Conservation (phyloP, 1,140 invertebrate genomes). For the Brachionus asplanchnoidis region DNA sequence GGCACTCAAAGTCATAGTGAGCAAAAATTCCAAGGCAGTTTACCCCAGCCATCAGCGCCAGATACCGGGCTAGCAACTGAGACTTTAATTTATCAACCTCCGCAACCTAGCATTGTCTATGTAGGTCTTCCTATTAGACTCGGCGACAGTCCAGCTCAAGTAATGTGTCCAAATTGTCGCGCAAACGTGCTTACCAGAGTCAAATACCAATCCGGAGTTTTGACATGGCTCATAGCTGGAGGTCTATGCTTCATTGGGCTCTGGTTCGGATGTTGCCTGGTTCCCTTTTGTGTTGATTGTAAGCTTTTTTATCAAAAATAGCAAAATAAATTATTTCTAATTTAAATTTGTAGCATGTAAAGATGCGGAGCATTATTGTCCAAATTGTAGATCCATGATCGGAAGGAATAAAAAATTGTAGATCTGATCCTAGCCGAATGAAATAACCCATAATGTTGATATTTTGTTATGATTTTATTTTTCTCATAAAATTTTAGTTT, state of each 20-base stretch:
- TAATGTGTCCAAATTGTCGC: background rate
- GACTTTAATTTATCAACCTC: background rate
- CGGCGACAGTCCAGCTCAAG: background rate
- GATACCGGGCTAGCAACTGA: background rate
- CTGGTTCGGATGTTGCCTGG: background rate
- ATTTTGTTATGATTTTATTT: too few relatives aligned
- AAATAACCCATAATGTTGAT: too few relatives aligned
- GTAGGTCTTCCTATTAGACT: background rate
- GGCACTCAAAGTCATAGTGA: background rate
- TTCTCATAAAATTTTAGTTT: background rate
- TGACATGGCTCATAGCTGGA: background rate
- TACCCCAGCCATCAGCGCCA: background rate
- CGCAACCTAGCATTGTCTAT: background rate
- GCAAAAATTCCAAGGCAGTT: background rate
- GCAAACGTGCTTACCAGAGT: background rate
- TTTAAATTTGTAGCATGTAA: background rate
- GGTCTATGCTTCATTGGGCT: background rate
- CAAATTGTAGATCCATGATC: background rate
- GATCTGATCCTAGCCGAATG: background rate
- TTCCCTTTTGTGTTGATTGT: background rate
- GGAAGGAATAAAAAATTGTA: slow-evolving; percentile 13
- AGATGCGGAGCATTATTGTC: slow-evolving; percentile 9
- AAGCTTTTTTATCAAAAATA: background rate
- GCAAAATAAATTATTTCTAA: background rate
- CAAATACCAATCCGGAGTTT: background rate